Conservation (phyloP, 2,113 vertebrate species). For the Peromyscus leucopus region DNA sequence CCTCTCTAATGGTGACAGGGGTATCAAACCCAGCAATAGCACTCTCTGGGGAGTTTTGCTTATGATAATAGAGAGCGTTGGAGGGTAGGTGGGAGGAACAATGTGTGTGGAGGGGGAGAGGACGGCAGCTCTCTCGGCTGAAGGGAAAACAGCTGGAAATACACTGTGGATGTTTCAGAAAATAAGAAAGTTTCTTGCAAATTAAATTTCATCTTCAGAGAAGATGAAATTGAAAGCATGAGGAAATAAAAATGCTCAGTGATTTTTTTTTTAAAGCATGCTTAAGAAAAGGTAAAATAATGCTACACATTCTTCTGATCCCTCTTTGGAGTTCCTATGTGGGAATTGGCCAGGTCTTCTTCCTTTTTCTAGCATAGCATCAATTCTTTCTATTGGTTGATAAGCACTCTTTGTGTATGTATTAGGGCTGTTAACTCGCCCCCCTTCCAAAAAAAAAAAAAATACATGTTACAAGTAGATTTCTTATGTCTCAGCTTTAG, state of each 20-base stretch:
- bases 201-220: conserved; percentile 67
- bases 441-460: not conserved
- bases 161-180: conserved; percentile 58
- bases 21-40: not conserved
- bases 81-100: not conserved
- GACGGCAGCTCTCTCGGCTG: conserved; percentile 15
- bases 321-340: not conserved
- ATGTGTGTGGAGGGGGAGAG: not conserved
- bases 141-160: conserved; percentile 64
- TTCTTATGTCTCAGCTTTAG: conserved; percentile 16
- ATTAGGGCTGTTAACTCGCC: conserved; percentile 31
- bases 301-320: conserved; percentile 30
- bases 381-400: conserved; percentile 63
- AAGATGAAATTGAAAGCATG: conserved; percentile 69
- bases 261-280: conserved; percentile 42
- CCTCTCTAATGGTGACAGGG: conserved; percentile 42
- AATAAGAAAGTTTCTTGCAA: conserved; percentile 75
- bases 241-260: conserved; percentile 71
- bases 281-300: conserved; percentile 53
- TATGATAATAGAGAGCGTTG: conserved; percentile 9
- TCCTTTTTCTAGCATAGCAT: not conserved
- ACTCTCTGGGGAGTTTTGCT: conserved; percentile 53
- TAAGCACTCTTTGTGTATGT: conserved; percentile 60
- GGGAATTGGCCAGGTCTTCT: not conserved
- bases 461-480: not conserved